Percentiles rank a stretch among this genome's conserved stretches.
Evolutionary conservation across 2,888 invertebrate genomes (phyloP).

Genomic region (Strigamia transsilvanica): DNA sequence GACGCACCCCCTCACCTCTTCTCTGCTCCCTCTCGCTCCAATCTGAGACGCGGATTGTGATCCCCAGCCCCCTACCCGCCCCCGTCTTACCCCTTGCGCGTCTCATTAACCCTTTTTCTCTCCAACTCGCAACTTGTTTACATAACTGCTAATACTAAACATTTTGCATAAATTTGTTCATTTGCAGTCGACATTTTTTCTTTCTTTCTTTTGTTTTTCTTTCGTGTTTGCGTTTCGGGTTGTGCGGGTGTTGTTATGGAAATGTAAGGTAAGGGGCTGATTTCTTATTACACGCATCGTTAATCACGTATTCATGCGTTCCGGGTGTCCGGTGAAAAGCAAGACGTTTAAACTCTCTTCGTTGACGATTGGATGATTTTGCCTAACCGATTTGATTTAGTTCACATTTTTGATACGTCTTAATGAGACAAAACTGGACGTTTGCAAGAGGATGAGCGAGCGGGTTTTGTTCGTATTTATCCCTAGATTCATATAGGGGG

Average conservation of each 20-base stretch:
- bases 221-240: not conserved
- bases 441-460: too few relatives aligned
- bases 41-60: slow-evolving; percentile 49
- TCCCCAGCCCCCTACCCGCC: slow-evolving; percentile 38
- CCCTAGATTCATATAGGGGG: too few relatives aligned
- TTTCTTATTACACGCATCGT: too few relatives aligned
- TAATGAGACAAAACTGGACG: too few relatives aligned
- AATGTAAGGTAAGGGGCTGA: too few relatives aligned
- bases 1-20: slow-evolving; percentile 46
- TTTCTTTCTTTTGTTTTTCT: not conserved
- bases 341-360: too few relatives aligned
- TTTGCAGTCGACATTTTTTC: slow-evolving; percentile 9
- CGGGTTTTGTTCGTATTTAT: too few relatives aligned
- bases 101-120: slow-evolving; percentile 48
- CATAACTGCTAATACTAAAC: not conserved
- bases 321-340: too few relatives aligned
- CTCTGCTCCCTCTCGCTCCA: slow-evolving; percentile 47
- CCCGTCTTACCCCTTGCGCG: slow-evolving; percentile 48
- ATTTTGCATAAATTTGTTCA: slow-evolving; percentile 23
- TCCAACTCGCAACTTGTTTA: slow-evolving; percentile 13
- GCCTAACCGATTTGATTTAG: too few relatives aligned
- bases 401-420: too few relatives aligned
- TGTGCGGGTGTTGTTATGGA: not conserved
- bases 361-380: too few relatives aligned
- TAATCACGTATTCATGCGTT: too few relatives aligned